Conservation (phyloP, 2,888 invertebrate species). For the Thymelicus acteon region DNA sequence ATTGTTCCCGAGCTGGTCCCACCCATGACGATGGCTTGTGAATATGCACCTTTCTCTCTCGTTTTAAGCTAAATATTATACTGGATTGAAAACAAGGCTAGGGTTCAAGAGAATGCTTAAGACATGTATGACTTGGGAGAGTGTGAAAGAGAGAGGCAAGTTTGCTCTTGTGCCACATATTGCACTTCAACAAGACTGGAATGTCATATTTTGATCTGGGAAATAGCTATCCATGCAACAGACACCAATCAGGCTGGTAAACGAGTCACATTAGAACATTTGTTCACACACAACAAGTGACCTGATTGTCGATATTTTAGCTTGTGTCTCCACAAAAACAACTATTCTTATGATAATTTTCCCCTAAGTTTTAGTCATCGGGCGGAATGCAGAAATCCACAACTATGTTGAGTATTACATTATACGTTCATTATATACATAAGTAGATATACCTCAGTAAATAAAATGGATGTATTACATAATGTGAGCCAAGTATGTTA, state of each 20-base stretch:
- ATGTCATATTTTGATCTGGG: conserved; percentile 81
- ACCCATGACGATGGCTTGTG: conserved; percentile 84
- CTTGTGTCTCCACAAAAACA: conserved; percentile 62
- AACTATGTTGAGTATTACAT: conserved; percentile 84
- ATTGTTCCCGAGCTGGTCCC: conserved; percentile 85
- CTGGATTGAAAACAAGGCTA: conserved; percentile 38
- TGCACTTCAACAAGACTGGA: conserved; percentile 83
- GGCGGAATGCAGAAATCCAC: conserved; percentile 86
- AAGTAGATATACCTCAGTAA: conserved; percentile 78
- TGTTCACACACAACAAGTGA: conserved; percentile 21
- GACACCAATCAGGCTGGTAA: conserved; percentile 46
- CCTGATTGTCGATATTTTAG: conserved; percentile 13
- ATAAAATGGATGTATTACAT: conserved; percentile 69
- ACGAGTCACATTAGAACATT: conserved; percentile 26
- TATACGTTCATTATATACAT: conserved; percentile 78
- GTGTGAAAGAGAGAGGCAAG: conserved; percentile 53
- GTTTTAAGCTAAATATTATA: conserved; percentile 8
- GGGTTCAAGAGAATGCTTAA: conserved; percentile 8
- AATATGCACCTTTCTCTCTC: conserved; percentile 64
- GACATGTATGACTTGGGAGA: background rate
- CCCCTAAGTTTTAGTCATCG: conserved; percentile 83
- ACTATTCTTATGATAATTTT: conserved; percentile 70
- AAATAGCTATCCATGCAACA: conserved; percentile 66
- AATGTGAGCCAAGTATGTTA: conserved; percentile 68
- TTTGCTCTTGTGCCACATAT: conserved; percentile 57